Evolutionary conservation across 2,888 invertebrate species (phyloP), one percentile per base, ranked within the genome.

Genomic region (Urechis unicinctus): DNA sequence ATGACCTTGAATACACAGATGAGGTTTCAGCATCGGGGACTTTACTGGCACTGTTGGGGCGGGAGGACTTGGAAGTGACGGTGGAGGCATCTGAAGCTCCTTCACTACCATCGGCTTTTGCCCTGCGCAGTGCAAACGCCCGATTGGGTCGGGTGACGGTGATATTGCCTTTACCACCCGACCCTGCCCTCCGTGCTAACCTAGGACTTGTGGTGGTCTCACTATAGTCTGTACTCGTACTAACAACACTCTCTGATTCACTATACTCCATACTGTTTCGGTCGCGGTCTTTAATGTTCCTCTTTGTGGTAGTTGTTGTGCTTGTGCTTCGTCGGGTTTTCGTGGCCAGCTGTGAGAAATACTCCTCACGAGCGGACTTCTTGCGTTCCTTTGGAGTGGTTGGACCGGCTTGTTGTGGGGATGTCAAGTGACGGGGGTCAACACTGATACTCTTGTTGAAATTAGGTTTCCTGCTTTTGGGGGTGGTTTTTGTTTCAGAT

Each of bases 101-200:
- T 59, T 68, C 51, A 25, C 61, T 58, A 22, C 24, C 30, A 9
- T 67, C 72, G 43, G 71, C 67, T 62, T 84, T 75, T n/a, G 84
- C 82, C 76, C 86, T 66, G 66, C 88, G 80, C 79, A 87, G 79
- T 71, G 86, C 79, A 64, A 76, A 79, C n/a, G 88, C 86, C 62
- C 88, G 82, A 74, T 91, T 91, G 45, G 76, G 70, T 59, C 73
- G 78, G 4, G 75, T 71, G 68, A 71, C 78, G 28, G 67, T 61
- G 52, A 74, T 74, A 48, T 63, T 61, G 2, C 73, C 72, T 60
- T 69, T 72, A 24, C 72, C 71, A 49, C 68, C 69, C 44, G 72
- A 68, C n/a, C 68, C 66, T 6, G 53, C n/a, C 24, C 47, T 44
- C 36, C 68, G 66, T 44, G 66, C 61, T 51, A 59, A 43, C 43